Evolutionary conservation across 2,888 invertebrate species (phyloP).

Genomic region (Caenorhabditis sulstoni): DNA sequence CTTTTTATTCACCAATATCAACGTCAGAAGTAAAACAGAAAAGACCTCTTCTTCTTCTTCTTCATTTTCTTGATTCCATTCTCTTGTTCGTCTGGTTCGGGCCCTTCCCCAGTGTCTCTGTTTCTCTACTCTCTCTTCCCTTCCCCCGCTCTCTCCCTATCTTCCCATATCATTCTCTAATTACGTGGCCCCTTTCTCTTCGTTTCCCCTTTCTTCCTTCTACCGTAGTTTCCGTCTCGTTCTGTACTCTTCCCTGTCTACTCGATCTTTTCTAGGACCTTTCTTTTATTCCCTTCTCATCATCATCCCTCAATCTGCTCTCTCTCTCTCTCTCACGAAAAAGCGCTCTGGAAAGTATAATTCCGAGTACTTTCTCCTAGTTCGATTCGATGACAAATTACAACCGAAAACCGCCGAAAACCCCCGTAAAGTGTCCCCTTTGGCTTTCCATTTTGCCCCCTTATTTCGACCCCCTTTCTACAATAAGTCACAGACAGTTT

Average conservation of each 20-base stretch:
- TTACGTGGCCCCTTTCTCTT: conserved; percentile 28
- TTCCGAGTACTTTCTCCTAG: neutral
- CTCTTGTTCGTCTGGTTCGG: conserved; percentile 15
- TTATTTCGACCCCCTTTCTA: neutral
- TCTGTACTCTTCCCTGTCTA: neutral
- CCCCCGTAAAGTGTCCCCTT: neutral
- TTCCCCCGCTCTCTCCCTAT: conserved; percentile 22
- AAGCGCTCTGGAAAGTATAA: neutral
- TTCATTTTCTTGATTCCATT: neutral
- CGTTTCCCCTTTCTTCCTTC: conserved; percentile 19
- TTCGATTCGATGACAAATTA: conserved; percentile 14
- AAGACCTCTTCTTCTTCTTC: conserved; percentile 10
- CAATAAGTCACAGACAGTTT: conserved; percentile 12
- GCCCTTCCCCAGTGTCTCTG: conserved; percentile 1
- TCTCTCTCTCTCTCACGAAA: neutral
- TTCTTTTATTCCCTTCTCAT: conserved; percentile 2
- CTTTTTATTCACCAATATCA: conserved; percentile 26
- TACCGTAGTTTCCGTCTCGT: neutral
- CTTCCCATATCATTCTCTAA: conserved; percentile 44
- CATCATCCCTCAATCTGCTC: neutral
- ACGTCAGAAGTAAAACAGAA: conserved; percentile 39
- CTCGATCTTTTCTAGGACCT: conserved; percentile 5
- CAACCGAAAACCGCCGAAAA: neutral
- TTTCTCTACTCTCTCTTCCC: conserved; percentile 8
- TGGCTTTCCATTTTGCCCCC: conserved; percentile 4